These are phyloP conservation scores for Dasypus novemcinctus DNA, from an alignment of 2,113 vertebrate genomes.

Conservation along the genomic window DNA sequence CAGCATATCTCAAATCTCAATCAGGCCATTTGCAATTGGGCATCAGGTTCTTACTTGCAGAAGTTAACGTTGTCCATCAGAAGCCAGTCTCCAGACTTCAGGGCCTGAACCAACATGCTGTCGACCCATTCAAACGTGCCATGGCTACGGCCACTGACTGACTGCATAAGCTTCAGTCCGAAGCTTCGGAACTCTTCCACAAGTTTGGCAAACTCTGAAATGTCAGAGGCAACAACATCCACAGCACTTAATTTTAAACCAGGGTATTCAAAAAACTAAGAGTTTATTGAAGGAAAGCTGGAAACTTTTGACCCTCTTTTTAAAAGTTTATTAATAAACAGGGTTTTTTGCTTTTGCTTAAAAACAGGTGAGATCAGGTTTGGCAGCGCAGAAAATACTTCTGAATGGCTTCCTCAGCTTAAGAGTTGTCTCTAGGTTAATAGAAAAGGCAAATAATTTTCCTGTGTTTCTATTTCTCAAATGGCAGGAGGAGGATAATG, in stretches of 20 bases:
- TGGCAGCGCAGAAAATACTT: not conserved
- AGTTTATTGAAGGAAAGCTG: not conserved
- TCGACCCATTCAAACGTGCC: constrained; percentile 98
- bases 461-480: not conserved
- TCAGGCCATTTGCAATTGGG: not conserved
- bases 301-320: not conserved
- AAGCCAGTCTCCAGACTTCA: constrained; percentile 96
- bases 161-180: constrained; percentile 88
- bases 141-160: constrained; percentile 86
- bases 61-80: constrained; percentile 99
- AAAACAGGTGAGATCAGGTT: not conserved
- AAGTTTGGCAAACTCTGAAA: constrained; percentile 92
- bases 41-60: constrained; percentile 90
- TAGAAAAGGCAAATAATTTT: not conserved
- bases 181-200: constrained; percentile 91
- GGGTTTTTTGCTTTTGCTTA: not conserved
- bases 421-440: not conserved
- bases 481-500: not conserved
- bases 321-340: not conserved
- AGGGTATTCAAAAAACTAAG: not conserved
- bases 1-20: constrained; percentile 13
- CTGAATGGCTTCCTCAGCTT: not conserved
- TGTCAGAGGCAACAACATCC: not conserved
- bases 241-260: constrained; percentile 13
- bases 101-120: constrained; percentile 93